Conservation (phyloP, 2,797 vertebrate species). For the Diglossa cyanea region DNA sequence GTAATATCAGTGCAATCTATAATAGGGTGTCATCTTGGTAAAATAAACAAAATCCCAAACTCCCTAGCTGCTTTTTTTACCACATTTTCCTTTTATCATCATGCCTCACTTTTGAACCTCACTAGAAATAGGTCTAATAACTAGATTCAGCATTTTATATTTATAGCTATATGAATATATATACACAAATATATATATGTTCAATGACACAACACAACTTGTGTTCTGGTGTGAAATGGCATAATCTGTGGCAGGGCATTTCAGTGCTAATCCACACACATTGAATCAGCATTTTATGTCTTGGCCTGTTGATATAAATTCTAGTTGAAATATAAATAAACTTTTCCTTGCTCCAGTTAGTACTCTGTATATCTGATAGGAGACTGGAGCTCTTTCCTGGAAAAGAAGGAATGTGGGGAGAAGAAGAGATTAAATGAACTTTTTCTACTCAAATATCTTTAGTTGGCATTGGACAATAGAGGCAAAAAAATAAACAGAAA, state of each 20-base stretch:
- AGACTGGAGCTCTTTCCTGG: constrained; percentile 14
- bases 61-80: neutral
- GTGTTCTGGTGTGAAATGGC: neutral
- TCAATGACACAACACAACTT: neutral
- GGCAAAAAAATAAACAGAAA: neutral
- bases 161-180: neutral
- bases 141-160: neutral
- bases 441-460: constrained; percentile 1
- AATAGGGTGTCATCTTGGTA: neutral
- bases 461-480: neutral
- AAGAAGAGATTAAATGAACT: constrained; percentile 36
- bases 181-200: neutral
- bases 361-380: constrained; percentile 18
- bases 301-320: constrained; percentile 18
- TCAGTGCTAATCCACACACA: neutral
- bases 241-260: neutral
- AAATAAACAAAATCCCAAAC: neutral
- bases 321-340: constrained; percentile 31
- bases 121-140: neutral
- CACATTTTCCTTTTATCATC: neutral
- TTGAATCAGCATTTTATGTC: constrained; percentile 21
- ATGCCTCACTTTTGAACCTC: neutral
- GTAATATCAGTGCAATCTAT: neutral
- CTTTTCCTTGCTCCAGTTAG: constrained; percentile 39
- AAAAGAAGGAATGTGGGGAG: neutral